Evolutionary conservation across 2,113 vertebrate genomes (phyloP), one percentile per base, ranked within the genome.

Genomic region (Mirounga angustirostris): DNA sequence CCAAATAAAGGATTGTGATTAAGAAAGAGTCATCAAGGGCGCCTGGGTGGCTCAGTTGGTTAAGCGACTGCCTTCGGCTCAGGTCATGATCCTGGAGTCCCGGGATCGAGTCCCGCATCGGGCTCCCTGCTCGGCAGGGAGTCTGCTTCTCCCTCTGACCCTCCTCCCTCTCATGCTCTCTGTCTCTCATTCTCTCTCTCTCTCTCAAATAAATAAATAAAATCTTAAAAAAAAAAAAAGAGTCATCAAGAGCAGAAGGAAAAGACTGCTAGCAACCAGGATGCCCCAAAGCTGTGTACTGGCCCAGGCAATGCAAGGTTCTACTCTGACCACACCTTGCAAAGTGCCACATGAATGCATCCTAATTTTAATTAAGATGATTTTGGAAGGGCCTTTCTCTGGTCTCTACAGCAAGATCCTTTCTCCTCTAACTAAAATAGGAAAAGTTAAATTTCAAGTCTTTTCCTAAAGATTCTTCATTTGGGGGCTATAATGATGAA

Each of bases 191-290:
- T 40, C 40, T 40, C 40, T 40, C 40, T 40, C 40, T 40, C 40
- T 40, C 36, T 36, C 40, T 40, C 40, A 40, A 40, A 40, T 40
- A 40, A 40, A 40, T 40, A 40, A 40, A 40, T 40, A 40, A 40
- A 40, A 40, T 40, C 40, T 40, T 40, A 4, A 40, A 40, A 40
- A 40, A 40, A 40, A 40, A 40, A 4, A 76, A 93, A 78, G 54
- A 82, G 24, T 89, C 93, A 97, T 84, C 73, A 67, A 81, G 43
- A 92, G 43, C 46, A 97, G 22, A 97, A 76, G 67, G 80, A 85
- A 96, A 93, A 71, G 46, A 80, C 26, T 92, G 59, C n/a, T 92
- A 73, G 76, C 40, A 80, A 90, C 21, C 2, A 26, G 65, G 84
- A 80, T 59, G 61, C 87, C 26, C 82, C 82, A 91, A 95, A 56